Evolutionary conservation across 2,888 invertebrate species (phyloP).

Genomic region (Ennomos quercinarius): DNA sequence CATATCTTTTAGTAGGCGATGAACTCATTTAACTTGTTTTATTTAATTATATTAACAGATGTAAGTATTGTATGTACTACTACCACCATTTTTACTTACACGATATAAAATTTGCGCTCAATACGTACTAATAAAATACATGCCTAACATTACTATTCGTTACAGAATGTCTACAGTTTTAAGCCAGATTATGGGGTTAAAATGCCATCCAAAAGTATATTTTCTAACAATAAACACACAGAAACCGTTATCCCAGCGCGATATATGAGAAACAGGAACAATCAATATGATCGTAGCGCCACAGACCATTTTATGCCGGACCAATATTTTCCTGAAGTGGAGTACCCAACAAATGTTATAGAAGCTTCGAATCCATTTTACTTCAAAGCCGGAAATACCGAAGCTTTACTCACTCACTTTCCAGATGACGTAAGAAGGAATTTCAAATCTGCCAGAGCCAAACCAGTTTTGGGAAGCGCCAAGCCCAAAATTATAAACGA

Average conservation of each 20-base stretch:
- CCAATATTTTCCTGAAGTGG: conserved; percentile 55
- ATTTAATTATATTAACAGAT: too few relatives aligned
- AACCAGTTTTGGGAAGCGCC: conserved; percentile 22
- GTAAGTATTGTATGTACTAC: too few relatives aligned
- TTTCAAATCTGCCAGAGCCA: conserved; percentile 43
- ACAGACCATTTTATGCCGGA: conserved; percentile 27
- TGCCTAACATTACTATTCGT: conserved; percentile 20
- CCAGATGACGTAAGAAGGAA: conserved; percentile 57
- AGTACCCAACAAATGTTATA: conserved; percentile 55
- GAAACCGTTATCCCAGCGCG: conserved; percentile 46
- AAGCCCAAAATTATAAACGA: conserved; percentile 30
- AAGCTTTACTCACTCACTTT: conserved; percentile 54
- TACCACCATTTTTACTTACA: too few relatives aligned
- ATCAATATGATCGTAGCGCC: conserved; percentile 33
- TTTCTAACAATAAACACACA: conserved; percentile 36
- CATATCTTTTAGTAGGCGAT: too few relatives aligned
- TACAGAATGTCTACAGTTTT: conserved; percentile 43
- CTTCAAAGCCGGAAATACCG: conserved; percentile 45
- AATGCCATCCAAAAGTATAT: conserved; percentile 33
- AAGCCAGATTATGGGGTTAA: conserved; percentile 36
- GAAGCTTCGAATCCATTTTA: conserved; percentile 64
- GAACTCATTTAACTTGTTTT: too few relatives aligned
- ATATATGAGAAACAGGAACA: conserved; percentile 37
- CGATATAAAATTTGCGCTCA: too few relatives aligned
- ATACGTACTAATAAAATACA: not conserved